These are phyloP conservation scores for Sebastes itinus DNA, from an alignment of 2,797 vertebrate species.

Conservation along the genomic window DNA sequence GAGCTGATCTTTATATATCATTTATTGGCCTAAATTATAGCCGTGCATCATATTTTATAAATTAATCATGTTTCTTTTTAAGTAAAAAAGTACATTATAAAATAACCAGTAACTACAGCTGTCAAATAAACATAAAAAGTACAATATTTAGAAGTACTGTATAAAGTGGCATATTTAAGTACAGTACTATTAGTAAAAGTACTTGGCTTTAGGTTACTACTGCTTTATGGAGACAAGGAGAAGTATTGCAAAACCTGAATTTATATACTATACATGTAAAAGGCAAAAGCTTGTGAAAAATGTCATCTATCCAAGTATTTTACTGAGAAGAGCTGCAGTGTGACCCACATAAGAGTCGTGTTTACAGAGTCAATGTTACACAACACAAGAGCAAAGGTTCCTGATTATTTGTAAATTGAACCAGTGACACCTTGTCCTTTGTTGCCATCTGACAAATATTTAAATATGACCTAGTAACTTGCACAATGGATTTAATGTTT, in stretches of 20 bases:
- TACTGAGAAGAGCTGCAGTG: not conserved
- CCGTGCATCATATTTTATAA: not conserved
- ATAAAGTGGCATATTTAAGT: not conserved
- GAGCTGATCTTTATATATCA: not conserved
- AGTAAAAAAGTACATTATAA: not conserved
- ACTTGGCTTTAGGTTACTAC: not conserved
- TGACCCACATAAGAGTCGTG: not conserved
- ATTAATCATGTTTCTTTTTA: not conserved
- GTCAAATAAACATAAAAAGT: not conserved
- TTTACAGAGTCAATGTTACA: conserved; percentile 69
- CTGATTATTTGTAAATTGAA: conserved; percentile 30
- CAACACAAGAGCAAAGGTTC: conserved; percentile 63
- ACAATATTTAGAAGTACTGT: not conserved
- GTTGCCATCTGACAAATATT: conserved; percentile 16
- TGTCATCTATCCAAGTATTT: not conserved
- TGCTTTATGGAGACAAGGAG: not conserved
- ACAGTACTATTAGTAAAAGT: too few relatives aligned
- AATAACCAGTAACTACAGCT: not conserved
- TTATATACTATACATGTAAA: not conserved
- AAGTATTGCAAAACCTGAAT: not conserved
- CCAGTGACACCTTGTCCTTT: conserved; percentile 12
- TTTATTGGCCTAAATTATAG: not conserved
- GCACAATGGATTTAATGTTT: not conserved
- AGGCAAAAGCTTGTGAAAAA: not conserved
- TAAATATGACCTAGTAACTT: not conserved